Evolutionary conservation across 2,797 vertebrate species (phyloP), one percentile per base, ranked within the genome.

Genomic region (Alcedo quadribrachys): DNA sequence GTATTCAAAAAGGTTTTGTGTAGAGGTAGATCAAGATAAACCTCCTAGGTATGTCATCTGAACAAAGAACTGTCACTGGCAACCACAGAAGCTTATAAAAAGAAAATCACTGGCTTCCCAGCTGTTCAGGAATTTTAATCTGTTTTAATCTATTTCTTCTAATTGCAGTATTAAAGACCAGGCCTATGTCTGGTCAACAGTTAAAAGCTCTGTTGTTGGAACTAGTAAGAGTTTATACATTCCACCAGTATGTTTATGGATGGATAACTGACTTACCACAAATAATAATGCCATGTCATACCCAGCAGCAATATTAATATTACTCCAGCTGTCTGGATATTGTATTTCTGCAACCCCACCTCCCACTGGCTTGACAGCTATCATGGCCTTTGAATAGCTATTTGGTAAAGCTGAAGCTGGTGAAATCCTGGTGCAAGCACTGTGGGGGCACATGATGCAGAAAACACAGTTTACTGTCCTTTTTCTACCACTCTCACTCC

Each of bases 271-370:
- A 53, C 54, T 87, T 35, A 37, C 66, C 9, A 0, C 77, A 85
- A 92, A 82, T 61, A 91, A 87, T 93, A 92, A 93, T 65, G 45
- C 50, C 27, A 13, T 55, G 62, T 86, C 51, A 71, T 89, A 85
- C 53, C 78, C 89, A 89, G 65, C 24, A 87, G 68, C 73, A 68
- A 30, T 81, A 65, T 65, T 82, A 85, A 75, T 82, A 82, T 63
- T 92, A 70, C 74, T 89, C 84, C 75, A 88, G 57, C 61, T 93
- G 71, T 67, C 28, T 85, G 80, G 9, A 78, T 79, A 92, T 81
- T 92, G 81, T 90, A 46, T 92, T 95, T 92, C 84, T 87, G 68
- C 57, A 90, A 65, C 20, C n/a, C 46, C 54, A 92, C 43, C 54
- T 90, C 79, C 79, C 61, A 46, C 68, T 82, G 69, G 48, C 45